These are phyloP conservation scores for Arion vulgaris DNA, from an alignment of 1,140 invertebrate species.

Conservation along the genomic window DNA sequence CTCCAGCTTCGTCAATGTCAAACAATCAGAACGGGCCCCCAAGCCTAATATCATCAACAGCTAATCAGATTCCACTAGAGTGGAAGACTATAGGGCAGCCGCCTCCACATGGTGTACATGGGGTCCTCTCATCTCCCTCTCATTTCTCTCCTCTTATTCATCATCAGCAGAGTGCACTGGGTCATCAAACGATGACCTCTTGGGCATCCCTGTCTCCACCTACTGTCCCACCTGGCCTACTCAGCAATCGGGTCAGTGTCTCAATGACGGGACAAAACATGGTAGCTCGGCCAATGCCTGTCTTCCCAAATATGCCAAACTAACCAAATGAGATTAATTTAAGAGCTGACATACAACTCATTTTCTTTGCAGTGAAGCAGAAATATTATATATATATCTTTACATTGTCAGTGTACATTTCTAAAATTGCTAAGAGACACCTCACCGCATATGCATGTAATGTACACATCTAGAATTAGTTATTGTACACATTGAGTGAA, in stretches of 20 bases:
- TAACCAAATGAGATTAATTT: slow-evolving; percentile 7
- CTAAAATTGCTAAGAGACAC: too few species aligned
- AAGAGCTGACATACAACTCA: too few species aligned
- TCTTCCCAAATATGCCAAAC: slow-evolving; percentile 45
- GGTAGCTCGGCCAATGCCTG: slow-evolving; percentile 45
- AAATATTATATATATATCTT: too few species aligned
- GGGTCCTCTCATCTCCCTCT: background rate
- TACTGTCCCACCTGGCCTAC: slow-evolving; percentile 31
- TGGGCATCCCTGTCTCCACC: slow-evolving; percentile 42
- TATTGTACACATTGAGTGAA: too few species aligned
- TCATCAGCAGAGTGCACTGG: slow-evolving; percentile 27
- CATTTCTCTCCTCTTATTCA: slow-evolving; percentile 32
- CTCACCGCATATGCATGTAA: too few species aligned
- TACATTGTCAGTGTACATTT: too few species aligned
- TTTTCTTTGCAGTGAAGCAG: too few species aligned
- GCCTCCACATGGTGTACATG: slow-evolving; percentile 1
- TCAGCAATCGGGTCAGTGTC: slow-evolving; percentile 27
- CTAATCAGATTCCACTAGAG: slow-evolving; percentile 36
- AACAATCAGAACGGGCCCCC: slow-evolving; percentile 15
- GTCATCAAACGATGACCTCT: slow-evolving; percentile 23
- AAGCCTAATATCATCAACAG: background rate
- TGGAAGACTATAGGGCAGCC: slow-evolving; percentile 34
- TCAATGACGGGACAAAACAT: slow-evolving; percentile 35
- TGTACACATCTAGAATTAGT: too few species aligned
- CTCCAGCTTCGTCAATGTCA: slow-evolving; percentile 2